These are phyloP conservation scores for Petrocephalus sullivani DNA, from an alignment of 2,797 vertebrate species.

Conservation along the genomic window DNA sequence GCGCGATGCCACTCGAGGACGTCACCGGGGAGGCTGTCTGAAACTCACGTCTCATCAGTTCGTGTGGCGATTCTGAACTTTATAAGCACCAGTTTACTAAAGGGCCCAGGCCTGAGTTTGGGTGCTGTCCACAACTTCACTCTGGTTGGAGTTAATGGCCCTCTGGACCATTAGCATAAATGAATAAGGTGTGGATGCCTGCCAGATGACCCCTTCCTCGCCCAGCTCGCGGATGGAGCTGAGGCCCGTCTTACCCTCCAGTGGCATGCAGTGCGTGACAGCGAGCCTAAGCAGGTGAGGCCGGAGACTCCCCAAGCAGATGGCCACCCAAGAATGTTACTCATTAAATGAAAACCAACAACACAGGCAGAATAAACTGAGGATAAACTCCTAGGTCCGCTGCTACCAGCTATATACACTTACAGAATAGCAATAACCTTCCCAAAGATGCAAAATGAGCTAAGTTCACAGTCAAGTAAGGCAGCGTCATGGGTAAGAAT, in stretches of 20 bases:
- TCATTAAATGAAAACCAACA: constrained; percentile 17
- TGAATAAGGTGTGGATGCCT: constrained; percentile 13
- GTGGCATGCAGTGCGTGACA: neutral
- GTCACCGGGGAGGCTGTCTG: neutral
- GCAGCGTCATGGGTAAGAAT: neutral
- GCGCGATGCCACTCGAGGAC: neutral
- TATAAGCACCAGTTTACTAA: neutral
- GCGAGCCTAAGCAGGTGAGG: neutral
- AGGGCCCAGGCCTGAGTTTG: neutral
- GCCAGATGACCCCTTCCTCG: neutral
- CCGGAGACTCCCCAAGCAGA: neutral
- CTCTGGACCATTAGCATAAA: constrained; percentile 4
- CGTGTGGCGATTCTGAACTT: neutral
- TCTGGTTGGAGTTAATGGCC: neutral
- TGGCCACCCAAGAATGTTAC: constrained; percentile 9
- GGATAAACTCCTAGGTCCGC: neutral
- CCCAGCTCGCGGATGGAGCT: neutral
- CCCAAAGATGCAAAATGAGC: neutral
- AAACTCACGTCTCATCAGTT: neutral
- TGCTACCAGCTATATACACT: neutral
- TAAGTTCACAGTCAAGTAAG: neutral
- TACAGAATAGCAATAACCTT: neutral
- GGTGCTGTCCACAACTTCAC: neutral
- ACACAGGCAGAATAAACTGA: neutral
- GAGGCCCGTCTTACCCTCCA: neutral